A percentile compares a stretch with the other conserved stretches of the same genome.
phyloP scores from a whole-genome alignment of 2,888 invertebrate genomes.

The Ichneumoninae sp. region DNA sequence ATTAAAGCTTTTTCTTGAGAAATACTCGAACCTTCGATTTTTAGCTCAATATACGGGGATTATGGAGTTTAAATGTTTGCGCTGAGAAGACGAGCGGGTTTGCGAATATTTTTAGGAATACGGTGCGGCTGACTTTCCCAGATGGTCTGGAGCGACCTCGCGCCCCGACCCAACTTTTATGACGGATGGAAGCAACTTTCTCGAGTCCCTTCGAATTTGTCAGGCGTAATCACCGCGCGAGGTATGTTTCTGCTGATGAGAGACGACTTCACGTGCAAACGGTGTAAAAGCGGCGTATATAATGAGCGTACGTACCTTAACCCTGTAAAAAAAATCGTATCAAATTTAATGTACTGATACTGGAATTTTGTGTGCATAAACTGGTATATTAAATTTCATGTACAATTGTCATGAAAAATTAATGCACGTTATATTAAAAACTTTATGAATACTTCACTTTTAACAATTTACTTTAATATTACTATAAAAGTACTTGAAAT shows the following conservation, averaged over 20 bases:
- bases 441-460: too few species aligned
- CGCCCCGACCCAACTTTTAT: background rate
- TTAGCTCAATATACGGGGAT: background rate
- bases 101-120: background rate
- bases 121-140: background rate
- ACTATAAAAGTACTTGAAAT: too few species aligned
- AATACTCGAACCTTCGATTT: background rate
- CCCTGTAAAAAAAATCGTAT: too few species aligned
- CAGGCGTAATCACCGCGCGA: background rate
- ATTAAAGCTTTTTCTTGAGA: background rate
- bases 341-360: too few species aligned
- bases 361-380: too few species aligned
- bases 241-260: background rate
- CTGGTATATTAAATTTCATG: too few species aligned
- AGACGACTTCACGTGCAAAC: background rate
- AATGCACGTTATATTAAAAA: too few species aligned
- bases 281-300: background rate
- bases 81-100: background rate
- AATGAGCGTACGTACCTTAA: too few species aligned
- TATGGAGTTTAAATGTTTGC: background rate
- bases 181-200: slow-evolving; percentile 3
- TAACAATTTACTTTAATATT: too few species aligned
- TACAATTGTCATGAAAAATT: too few species aligned
- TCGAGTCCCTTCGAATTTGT: slow-evolving; percentile 1
- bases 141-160: background rate